These are phyloP conservation scores for Phasianus colchicus DNA, from an alignment of 2,113 vertebrate genomes.

Conservation along the genomic window DNA sequence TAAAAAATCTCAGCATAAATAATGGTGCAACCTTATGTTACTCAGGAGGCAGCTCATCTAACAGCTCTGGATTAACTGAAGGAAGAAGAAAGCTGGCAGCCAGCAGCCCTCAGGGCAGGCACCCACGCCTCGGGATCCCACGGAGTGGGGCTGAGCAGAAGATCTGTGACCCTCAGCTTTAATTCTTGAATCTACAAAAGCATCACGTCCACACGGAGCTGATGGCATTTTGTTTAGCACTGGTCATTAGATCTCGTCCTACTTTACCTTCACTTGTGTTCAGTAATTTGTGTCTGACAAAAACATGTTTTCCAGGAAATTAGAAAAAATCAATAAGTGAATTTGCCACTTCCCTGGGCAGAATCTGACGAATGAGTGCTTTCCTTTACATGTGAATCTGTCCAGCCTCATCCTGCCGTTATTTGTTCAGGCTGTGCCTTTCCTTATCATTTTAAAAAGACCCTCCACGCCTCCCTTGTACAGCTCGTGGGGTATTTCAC, in stretches of 20 bases:
- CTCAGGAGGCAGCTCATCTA: accelerated
- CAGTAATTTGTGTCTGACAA: neutral
- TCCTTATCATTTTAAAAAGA: neutral
- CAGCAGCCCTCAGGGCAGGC: neutral
- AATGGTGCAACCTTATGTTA: neutral
- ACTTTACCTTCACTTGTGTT: neutral
- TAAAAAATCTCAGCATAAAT: neutral
- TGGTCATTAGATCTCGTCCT: neutral
- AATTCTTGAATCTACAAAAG: neutral
- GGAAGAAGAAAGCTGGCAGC: neutral
- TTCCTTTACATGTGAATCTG: neutral
- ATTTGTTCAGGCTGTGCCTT: neutral
- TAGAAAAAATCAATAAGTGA: neutral
- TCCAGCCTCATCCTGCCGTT: neutral
- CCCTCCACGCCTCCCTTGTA: neutral
- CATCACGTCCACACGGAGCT: neutral
- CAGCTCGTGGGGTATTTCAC: neutral
- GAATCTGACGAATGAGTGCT: neutral
- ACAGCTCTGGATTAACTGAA: neutral
- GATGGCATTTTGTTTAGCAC: neutral
- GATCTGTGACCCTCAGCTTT: neutral
- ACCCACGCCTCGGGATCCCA: accelerated
- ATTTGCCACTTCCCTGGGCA: neutral
- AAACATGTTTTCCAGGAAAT: neutral
- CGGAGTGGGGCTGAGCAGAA: neutral